A percentile compares a stretch with the other conserved stretches of the same genome.
phyloP scores from a whole-genome alignment of 2,797 vertebrate genomes.

The Myotis findleyi region DNA sequence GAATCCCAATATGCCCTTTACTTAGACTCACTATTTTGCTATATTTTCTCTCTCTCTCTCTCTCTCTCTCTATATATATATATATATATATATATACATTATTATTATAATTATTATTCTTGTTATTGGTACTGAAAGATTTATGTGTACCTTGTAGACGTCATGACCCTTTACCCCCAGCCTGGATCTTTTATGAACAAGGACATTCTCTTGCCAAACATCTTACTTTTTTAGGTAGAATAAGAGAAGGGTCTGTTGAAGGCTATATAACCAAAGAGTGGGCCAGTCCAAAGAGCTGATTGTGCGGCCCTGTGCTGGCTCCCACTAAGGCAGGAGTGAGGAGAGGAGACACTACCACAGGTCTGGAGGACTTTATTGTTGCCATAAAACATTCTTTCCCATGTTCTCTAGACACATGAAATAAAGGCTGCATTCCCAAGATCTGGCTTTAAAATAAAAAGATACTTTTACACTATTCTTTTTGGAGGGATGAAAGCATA shows the following conservation, averaged over 20 bases:
- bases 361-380: slow-evolving; percentile 72
- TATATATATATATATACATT: background rate
- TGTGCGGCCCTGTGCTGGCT: background rate
- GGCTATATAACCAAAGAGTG: slow-evolving; percentile 28
- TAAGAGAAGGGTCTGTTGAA: slow-evolving; percentile 43
- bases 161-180: slow-evolving; percentile 39
- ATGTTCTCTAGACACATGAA: slow-evolving; percentile 70
- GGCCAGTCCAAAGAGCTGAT: background rate
- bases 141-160: background rate
- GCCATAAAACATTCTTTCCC: slow-evolving; percentile 74
- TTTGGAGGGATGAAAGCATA: slow-evolving; percentile 73
- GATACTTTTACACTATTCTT: slow-evolving; percentile 68
- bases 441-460: slow-evolving; percentile 77
- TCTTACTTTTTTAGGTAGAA: slow-evolving; percentile 6
- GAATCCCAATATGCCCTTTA: background rate
- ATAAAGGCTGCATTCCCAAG: slow-evolving; percentile 74
- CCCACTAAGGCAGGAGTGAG: background rate
- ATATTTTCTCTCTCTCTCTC: background rate
- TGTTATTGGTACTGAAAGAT: slow-evolving; percentile 28
- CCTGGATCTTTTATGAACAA: slow-evolving; percentile 53
- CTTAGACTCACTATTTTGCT: slow-evolving; percentile 3
- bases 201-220: slow-evolving; percentile 12
- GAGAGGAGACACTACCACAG: slow-evolving; percentile 26
- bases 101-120: background rate
- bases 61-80: too few relatives aligned